A percentile compares a stretch with the other conserved stretches of the same genome.
Conservation (phyloP, 2,888 invertebrate genomes). For the Euclidia mi region DNA sequence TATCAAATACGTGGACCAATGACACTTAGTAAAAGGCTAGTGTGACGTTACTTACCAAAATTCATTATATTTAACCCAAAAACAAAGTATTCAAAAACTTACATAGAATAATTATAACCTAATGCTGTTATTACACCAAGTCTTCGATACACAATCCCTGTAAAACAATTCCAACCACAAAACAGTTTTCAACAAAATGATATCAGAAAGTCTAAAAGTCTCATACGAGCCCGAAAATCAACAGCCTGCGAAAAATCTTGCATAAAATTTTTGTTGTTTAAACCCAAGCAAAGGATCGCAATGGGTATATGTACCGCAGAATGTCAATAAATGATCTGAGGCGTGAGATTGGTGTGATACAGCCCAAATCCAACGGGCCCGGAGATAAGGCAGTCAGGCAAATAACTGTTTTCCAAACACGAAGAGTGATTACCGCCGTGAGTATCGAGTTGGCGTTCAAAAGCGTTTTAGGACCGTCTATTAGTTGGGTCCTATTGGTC, state of each 20-base stretch:
- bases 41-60: no score
- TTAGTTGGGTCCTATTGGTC: no score
- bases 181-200: neutral
- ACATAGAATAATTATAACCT: no score
- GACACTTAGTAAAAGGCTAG: no score
- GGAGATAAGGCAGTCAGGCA: slow-evolving; percentile 5
- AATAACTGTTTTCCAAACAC: slow-evolving; percentile 5
- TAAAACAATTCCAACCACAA: no score
- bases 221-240: neutral
- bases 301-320: slow-evolving; percentile 23
- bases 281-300: slow-evolving; percentile 10
- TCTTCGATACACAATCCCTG: no score
- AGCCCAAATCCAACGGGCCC: slow-evolving; percentile 12
- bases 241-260: neutral
- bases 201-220: neutral
- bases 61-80: no score
- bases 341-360: slow-evolving; percentile 53
- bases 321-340: slow-evolving; percentile 57
- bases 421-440: neutral
- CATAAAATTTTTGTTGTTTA: neutral
- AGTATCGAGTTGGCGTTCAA: neutral
- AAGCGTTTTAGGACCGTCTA: neutral
- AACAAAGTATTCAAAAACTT: no score
- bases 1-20: no score
- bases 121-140: no score